Evolutionary conservation across 2,888 invertebrate genomes (phyloP).

Genomic region (Hartigia nigra): DNA sequence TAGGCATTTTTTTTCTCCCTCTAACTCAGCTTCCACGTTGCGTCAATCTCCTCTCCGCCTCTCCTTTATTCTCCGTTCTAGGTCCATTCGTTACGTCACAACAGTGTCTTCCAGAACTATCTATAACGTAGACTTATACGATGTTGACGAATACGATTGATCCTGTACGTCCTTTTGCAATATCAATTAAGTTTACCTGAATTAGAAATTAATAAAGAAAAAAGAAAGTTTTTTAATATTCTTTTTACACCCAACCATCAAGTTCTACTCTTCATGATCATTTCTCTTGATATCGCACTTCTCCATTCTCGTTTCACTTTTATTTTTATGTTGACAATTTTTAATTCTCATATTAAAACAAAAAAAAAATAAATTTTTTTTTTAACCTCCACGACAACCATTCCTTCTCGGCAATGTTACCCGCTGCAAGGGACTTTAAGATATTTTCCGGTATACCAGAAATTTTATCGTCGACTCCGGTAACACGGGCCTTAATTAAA

Average conservation of each 20-base stretch:
- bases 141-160: background rate
- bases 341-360: background rate
- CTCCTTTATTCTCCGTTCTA: background rate
- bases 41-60: background rate
- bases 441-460: background rate
- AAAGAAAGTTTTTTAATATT: background rate
- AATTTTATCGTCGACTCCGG: background rate
- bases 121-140: background rate
- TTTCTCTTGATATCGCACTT: background rate
- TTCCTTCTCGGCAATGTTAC: background rate
- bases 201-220: background rate
- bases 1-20: background rate
- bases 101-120: background rate
- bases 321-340: background rate
- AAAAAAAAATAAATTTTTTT: too few species aligned
- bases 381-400: background rate
- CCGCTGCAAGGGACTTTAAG: background rate
- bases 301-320: background rate
- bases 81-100: background rate
- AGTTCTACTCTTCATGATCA: background rate
- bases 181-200: background rate
- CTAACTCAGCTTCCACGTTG: background rate
- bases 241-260: background rate
- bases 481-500: background rate
- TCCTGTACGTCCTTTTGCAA: background rate